These are phyloP conservation scores for Scaptomyza polygonia DNA, from an alignment of 2,888 invertebrate genomes.

Conservation along the genomic window DNA sequence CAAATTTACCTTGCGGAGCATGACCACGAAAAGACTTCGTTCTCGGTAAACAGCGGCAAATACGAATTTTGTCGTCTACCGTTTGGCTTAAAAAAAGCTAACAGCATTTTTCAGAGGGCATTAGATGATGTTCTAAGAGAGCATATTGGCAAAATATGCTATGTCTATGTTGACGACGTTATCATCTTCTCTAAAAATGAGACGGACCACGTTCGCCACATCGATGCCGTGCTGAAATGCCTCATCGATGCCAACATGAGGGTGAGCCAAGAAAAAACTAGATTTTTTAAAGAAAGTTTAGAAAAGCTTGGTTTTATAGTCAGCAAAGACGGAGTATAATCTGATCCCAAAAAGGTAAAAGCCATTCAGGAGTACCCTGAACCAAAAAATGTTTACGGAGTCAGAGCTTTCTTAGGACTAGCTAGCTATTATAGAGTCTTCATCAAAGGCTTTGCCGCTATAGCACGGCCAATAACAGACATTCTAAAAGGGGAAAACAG, in stretches of 20 bases:
- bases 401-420: not conserved
- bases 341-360: too few relatives aligned
- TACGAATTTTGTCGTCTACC: not conserved
- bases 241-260: too few relatives aligned
- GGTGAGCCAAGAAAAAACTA: constrained; percentile 7
- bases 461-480: not conserved
- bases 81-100: constrained; percentile 1
- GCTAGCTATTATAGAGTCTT: constrained; percentile 3
- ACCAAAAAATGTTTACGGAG: too few relatives aligned
- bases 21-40: too few relatives aligned
- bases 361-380: too few relatives aligned
- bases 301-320: too few relatives aligned
- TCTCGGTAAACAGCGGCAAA: too few relatives aligned
- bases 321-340: too few relatives aligned
- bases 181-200: constrained; percentile 7
- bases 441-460: not conserved
- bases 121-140: constrained; percentile 5
- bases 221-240: constrained; percentile 1
- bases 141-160: too few relatives aligned
- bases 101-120: constrained; percentile 11
- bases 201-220: not conserved
- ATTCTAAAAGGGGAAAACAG: not conserved
- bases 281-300: not conserved
- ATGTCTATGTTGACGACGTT: constrained; percentile 7
- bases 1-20: too few relatives aligned